Conservation (phyloP, 35 echinoderm and acorn worm genomes). For the Ophiothrix spiculata region DNA sequence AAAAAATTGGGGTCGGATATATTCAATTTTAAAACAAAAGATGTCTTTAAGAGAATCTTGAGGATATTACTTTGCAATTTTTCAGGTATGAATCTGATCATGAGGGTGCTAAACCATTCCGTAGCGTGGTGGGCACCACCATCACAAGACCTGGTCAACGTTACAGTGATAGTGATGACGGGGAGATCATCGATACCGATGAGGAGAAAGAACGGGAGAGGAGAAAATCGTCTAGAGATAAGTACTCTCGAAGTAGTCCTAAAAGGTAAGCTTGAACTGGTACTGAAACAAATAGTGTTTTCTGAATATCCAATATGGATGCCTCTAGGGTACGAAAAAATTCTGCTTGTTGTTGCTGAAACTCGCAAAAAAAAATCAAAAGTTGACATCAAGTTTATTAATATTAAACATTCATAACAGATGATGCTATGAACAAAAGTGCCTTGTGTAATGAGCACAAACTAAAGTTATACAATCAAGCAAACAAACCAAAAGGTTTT, state of each 20-base stretch:
- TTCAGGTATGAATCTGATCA: slow-evolving; percentile 29
- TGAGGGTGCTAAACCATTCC: not conserved
- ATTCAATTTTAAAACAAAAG: not conserved
- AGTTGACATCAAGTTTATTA: too few relatives aligned
- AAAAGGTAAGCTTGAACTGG: not conserved
- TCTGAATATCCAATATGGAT: too few relatives aligned
- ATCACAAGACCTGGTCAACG: slow-evolving; percentile 22
- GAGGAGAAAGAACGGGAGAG: slow-evolving; percentile 33
- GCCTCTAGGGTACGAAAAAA: too few relatives aligned
- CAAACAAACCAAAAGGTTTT: too few relatives aligned
- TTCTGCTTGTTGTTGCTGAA: too few relatives aligned
- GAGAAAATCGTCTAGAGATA: slow-evolving; percentile 18
- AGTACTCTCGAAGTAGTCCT: slow-evolving; percentile 11
- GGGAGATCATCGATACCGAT: slow-evolving; percentile 21
- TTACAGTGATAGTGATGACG: not conserved
- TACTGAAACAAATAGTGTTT: too few relatives aligned
- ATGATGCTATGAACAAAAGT: too few relatives aligned
- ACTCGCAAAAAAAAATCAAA: too few relatives aligned
- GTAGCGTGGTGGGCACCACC: slow-evolving; percentile 33
- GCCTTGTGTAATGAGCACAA: too few relatives aligned
- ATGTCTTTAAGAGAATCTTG: not conserved
- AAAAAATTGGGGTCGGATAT: not conserved
- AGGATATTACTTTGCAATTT: slow-evolving; percentile 4
- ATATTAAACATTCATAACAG: too few relatives aligned
- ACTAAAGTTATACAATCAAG: too few relatives aligned